Evolutionary conservation across 2,888 invertebrate species (phyloP), one percentile per base, ranked within the genome.

Genomic region (Tortricodes alternella): DNA sequence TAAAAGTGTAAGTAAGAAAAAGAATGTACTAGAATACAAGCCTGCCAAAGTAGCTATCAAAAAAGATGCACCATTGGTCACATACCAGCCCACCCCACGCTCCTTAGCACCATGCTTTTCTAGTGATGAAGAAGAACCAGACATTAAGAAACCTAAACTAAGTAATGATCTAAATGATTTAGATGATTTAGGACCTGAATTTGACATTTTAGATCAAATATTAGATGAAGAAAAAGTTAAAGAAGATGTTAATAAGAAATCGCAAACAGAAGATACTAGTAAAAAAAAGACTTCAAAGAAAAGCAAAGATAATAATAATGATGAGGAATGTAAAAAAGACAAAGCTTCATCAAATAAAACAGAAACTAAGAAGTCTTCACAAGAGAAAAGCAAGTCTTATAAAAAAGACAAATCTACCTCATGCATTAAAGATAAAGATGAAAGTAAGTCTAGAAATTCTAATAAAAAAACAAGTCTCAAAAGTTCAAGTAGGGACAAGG

Each of bases 121-220:
- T 27, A 91, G 91, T 78, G 91, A 91, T 74, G 91, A 91, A 67
- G 89, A 90, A 39, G 90, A 89, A 66, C 85, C 89, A 55, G 72
- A 75, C 8, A 51, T 53, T 13, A 91, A 91, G 59, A 91, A 86
- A 73, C 68, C 58, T 21, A 90, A 87, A 68, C 37, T 83, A 44
- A 79, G 86, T 44, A 74, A 62, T 73, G 89, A 89, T 60, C 70
- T 90, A 1, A 87, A 88, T 70, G 83, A 81, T 3, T 71, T 91
- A 35, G 91, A 91, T 78, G 89, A 91, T 49, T 71, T 91, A 58
- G 89, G 88, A 3, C 75, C 86, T 55, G 91, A 91, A 68, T 91
- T 91, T 83, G 91, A 91, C 71, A 89, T 91, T 37, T 71, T 91
- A 58, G 91, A 83, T 65, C 85, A 91, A 78, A 91, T 91, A 68